These are phyloP conservation scores for Andrena flavipes DNA, from an alignment of 2,888 invertebrate genomes.

Conservation along the genomic window DNA sequence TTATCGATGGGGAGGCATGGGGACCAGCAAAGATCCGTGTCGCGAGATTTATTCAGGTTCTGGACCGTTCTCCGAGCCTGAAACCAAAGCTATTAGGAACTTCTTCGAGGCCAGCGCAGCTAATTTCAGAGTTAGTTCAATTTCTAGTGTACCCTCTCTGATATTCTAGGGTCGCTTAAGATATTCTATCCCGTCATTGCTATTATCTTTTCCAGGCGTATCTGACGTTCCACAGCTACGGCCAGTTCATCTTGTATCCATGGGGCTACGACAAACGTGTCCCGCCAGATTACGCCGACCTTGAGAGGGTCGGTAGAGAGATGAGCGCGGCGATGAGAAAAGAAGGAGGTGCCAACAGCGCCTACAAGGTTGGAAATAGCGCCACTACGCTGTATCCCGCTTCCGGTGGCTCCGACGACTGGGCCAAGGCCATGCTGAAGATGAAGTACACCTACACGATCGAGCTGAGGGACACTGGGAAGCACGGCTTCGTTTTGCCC, in stretches of 20 bases:
- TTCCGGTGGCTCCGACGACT: constrained; percentile 94
- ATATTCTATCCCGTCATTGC: too few species aligned
- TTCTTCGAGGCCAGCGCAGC: constrained; percentile 85
- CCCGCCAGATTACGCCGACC: constrained; percentile 89
- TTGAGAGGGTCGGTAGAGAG: constrained; percentile 89
- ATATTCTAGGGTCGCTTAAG: not conserved
- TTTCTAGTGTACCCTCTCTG: not conserved
- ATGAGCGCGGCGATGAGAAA: constrained; percentile 89
- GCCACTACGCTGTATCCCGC: constrained; percentile 93
- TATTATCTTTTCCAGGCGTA: constrained; percentile 87
- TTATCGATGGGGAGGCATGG: constrained; percentile 94
- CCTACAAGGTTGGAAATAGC: constrained; percentile 91
- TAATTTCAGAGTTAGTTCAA: constrained; percentile 77
- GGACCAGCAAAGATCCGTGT: constrained; percentile 93
- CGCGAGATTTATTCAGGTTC: constrained; percentile 93
- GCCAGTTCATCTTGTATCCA: constrained; percentile 93
- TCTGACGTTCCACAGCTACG: constrained; percentile 93
- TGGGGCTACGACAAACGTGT: constrained; percentile 93
- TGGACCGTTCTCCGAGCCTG: constrained; percentile 94
- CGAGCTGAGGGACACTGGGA: constrained; percentile 94
- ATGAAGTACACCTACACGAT: constrained; percentile 96
- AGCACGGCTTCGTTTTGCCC: constrained; percentile 94
- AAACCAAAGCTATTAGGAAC: constrained; percentile 89
- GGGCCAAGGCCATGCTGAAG: constrained; percentile 93
- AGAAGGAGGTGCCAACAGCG: constrained; percentile 86